Evolutionary conservation across 2,888 invertebrate genomes (phyloP).

Genomic region (Xylophagus ater): DNA sequence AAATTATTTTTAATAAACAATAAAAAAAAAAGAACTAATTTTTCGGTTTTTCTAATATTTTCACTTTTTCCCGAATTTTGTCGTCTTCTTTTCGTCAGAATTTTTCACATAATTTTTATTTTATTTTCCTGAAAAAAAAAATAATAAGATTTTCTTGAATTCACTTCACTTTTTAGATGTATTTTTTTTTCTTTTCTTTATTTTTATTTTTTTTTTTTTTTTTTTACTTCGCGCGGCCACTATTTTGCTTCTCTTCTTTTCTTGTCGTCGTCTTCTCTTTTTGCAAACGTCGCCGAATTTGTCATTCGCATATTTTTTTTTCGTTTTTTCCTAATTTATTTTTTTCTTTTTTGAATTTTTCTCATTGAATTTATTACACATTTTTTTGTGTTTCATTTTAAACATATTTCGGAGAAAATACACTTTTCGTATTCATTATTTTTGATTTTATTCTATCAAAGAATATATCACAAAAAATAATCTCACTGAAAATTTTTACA

Average conservation of each 20-base stretch:
- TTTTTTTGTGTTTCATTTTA: too few species aligned
- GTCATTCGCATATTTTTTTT: conserved; percentile 7
- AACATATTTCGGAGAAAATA: too few species aligned
- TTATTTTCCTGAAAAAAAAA: not conserved
- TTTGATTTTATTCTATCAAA: too few species aligned
- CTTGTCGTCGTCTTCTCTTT: conserved; percentile 9
- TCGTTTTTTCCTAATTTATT: conserved; percentile 2
- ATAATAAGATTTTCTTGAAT: not conserved
- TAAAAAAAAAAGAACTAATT: not conserved
- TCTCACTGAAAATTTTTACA: conserved; percentile 14
- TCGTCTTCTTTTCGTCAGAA: not conserved
- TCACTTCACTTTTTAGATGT: conserved; percentile 1
- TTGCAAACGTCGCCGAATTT: conserved; percentile 17
- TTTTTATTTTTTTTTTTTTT: not conserved
- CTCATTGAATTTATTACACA: conserved; percentile 1
- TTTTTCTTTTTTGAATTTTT: conserved; percentile 3
- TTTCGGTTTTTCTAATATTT: too few species aligned
- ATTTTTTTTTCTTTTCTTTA: conserved; percentile 2
- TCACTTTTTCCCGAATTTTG: not conserved
- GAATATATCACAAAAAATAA: too few species aligned
- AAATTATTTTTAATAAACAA: not conserved
- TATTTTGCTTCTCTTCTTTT: not conserved
- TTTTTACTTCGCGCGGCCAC: conserved; percentile 1
- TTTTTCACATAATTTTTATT: not conserved
- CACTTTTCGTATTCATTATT: too few species aligned